A percentile compares a stretch with the other conserved stretches of the same genome.
Conservation (phyloP, 2,888 invertebrate species). For the Ditylenchus weischeri region DNA sequence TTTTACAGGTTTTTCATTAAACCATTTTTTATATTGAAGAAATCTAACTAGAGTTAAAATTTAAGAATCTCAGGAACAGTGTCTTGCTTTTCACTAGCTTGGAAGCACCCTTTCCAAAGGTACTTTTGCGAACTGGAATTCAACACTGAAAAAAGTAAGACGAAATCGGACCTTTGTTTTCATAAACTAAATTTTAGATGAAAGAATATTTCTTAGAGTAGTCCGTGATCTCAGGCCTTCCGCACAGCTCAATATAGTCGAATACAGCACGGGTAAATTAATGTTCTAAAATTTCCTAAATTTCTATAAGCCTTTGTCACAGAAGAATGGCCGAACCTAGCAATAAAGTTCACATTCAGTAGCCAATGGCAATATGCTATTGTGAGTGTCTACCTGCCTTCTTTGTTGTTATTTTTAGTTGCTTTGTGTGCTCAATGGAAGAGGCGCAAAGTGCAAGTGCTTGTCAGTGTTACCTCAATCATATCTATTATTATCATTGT, state of each 20-base stretch:
- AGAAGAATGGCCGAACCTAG: constrained; percentile 44
- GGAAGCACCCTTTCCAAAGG: constrained; percentile 54
- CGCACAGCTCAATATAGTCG: constrained; percentile 27
- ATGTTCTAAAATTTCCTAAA: not conserved
- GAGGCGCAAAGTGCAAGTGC: constrained; percentile 50
- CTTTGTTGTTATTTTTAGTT: constrained; percentile 48
- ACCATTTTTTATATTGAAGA: not conserved
- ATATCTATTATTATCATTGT: constrained; percentile 49
- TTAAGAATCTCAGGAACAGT: constrained; percentile 27
- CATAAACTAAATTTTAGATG: constrained; percentile 31
- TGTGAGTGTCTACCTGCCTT: constrained; percentile 47
- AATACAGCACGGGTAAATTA: constrained; percentile 21
- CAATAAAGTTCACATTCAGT: constrained; percentile 37
- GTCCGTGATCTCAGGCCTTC: constrained; percentile 41
- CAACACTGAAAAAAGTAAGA: constrained; percentile 40
- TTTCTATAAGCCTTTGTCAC: not conserved
- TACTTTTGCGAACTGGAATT: constrained; percentile 41
- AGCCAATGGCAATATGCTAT: constrained; percentile 49
- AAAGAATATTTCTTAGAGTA: constrained; percentile 36
- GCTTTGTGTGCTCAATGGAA: constrained; percentile 54
- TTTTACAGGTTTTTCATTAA: constrained; percentile 11
- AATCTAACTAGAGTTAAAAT: not conserved
- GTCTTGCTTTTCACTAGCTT: constrained; percentile 40
- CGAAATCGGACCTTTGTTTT: too few relatives aligned
- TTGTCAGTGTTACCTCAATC: constrained; percentile 45